Percentiles rank a stretch among this genome's conserved stretches.
Evolutionary conservation across 2,888 invertebrate genomes (phyloP).

Genomic region (Parnassius orleans): DNA sequence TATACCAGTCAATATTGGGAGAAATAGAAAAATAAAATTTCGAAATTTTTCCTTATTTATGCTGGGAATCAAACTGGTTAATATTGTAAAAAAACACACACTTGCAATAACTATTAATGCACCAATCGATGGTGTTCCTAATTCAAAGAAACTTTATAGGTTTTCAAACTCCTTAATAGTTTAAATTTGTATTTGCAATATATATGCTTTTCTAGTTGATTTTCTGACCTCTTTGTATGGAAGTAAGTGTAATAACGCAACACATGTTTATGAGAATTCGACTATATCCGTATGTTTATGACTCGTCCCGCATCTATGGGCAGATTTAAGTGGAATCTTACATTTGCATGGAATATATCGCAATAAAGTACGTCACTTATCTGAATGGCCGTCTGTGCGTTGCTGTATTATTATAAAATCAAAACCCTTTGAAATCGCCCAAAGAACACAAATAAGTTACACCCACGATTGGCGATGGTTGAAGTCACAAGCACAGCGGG

Average conservation of each 20-base stretch:
- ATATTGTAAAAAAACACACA: too few relatives aligned
- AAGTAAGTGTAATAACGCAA: constrained; percentile 5
- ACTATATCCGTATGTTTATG: constrained; percentile 12
- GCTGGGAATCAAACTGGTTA: too few relatives aligned
- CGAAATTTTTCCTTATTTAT: too few relatives aligned
- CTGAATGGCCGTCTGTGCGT: constrained; percentile 45
- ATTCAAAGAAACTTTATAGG: too few relatives aligned
- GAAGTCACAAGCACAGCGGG: constrained; percentile 12
- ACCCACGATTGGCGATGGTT: constrained; percentile 28
- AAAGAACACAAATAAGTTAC: constrained; percentile 53
- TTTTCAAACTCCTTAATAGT: too few relatives aligned
- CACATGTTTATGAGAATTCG: constrained; percentile 17
- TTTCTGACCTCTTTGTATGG: constrained; percentile 11
- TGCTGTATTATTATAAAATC: constrained; percentile 59
- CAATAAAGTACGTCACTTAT: constrained; percentile 47
- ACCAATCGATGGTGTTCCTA: too few relatives aligned
- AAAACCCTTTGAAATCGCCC: constrained; percentile 62
- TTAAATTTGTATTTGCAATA: background rate
- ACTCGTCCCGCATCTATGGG: constrained; percentile 10
- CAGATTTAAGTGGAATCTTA: constrained; percentile 29
- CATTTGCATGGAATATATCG: constrained; percentile 38
- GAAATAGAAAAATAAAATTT: too few relatives aligned
- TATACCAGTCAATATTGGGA: too few relatives aligned
- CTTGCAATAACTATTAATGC: too few relatives aligned
- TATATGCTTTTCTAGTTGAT: constrained; percentile 2